phyloP scores from a whole-genome alignment of 2,113 vertebrate species.

The Tachysurus fulvidraco region DNA sequence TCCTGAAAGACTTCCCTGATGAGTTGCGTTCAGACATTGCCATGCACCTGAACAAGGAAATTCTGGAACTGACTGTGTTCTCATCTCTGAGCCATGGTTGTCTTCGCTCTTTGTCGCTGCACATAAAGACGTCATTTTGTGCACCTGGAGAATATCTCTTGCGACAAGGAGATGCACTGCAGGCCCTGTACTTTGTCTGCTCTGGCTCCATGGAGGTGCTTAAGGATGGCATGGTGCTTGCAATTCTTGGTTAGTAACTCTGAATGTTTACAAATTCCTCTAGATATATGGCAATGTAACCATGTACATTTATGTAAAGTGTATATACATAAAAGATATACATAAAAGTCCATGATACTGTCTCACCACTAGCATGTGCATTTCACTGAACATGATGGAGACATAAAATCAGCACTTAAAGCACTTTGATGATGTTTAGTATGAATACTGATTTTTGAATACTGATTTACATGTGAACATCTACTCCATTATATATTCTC shows the following conservation, averaged over 20 bases:
- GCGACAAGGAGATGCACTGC: constrained; percentile 94
- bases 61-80: constrained; percentile 93
- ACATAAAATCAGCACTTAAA: not conserved
- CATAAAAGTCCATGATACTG: not conserved
- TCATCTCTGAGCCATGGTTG: constrained; percentile 93
- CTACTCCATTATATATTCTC: not conserved
- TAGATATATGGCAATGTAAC: not conserved
- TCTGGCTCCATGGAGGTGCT: constrained; percentile 99
- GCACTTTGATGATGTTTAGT: not conserved
- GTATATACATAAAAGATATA: not conserved
- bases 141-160: constrained; percentile 96
- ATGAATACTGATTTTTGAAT: not conserved
- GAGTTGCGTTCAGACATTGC: constrained; percentile 97
- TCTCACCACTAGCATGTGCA: not conserved
- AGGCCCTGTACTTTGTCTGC: constrained; percentile 97
- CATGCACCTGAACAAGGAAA: constrained; percentile 99
- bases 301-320: not conserved
- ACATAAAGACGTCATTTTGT: constrained; percentile 98
- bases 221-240: constrained; percentile 93
- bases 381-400: not conserved
- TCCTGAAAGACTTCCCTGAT: constrained; percentile 95
- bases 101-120: constrained; percentile 93
- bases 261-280: not conserved
- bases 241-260: constrained; percentile 88
- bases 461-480: not conserved